A percentile compares a stretch with the other conserved stretches of the same genome.
Evolutionary conservation across 2,113 vertebrate genomes (phyloP).

Genomic region (Eclectus roratus): DNA sequence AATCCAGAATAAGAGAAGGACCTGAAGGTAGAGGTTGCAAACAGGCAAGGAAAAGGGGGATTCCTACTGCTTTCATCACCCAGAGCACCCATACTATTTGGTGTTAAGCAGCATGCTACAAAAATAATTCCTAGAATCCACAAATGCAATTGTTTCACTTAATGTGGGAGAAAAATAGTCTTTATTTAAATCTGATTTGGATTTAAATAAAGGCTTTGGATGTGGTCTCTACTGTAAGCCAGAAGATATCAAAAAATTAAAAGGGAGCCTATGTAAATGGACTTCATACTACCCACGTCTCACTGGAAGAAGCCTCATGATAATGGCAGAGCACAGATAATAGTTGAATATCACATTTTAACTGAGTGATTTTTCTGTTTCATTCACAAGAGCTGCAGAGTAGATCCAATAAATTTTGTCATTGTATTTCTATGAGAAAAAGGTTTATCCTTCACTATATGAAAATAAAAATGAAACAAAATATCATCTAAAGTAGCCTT

Average conservation of each 20-base stretch:
- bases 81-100: not conserved
- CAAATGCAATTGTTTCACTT: not conserved
- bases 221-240: not conserved
- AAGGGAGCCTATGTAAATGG: rapidly evolving
- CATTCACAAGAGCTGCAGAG: not conserved
- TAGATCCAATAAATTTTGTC: not conserved
- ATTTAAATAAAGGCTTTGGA: not conserved
- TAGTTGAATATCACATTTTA: not conserved
- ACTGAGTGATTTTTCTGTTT: not conserved
- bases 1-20: not conserved
- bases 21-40: not conserved
- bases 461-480: not conserved
- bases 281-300: not conserved
- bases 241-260: not conserved
- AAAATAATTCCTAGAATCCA: not conserved
- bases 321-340: not conserved
- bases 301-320: not conserved
- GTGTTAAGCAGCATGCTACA: not conserved
- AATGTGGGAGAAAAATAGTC: not conserved
- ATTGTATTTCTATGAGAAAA: not conserved
- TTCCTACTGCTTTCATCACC: not conserved
- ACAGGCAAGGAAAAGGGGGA: not conserved
- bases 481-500: not conserved
- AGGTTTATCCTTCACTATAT: not conserved
- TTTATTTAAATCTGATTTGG: not conserved